Base-by-base conservation (phyloP, 2,888 invertebrate species). In the Dasysyrphus tricinctus region DNA sequence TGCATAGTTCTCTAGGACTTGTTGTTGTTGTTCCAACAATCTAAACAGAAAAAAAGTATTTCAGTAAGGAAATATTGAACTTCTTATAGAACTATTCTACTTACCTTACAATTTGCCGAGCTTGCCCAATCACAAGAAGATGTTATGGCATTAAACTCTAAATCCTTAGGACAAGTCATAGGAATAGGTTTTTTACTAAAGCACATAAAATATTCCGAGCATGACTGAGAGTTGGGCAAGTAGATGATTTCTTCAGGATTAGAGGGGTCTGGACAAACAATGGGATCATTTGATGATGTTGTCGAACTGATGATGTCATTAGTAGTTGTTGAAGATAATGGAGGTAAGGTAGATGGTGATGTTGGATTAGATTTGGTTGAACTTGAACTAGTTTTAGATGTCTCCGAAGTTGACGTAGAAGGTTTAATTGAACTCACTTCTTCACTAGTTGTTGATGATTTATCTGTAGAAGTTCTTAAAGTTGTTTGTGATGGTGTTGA, bases 151-250 rank as follows among this genome's bases (percentile, higher is more conserved):
- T 92, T 91, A 61, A 91, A 92, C 19, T 92, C 90, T 67, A 92
- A 83, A 79, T 88, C 89, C 7, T 89, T 44, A 0, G 91, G 90
- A 81, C 92, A 92, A 16, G 88, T 88, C 91, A 92, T 90, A 34
- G 89, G 59, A 3, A 91, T 73, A 0, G 90, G 79, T 9, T 80
- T 72, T 5, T 90, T 90, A 32, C 89, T 89, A 75, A 90, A 91
- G 78, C 92, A 92, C 37, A 92, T 88, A 65, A 88, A 92, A 72
- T 91, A 92, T 34, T 91, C 89, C 0, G 90, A 88, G 81, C 92
- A 92, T 47, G 90, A 90, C 7, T 89, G 88, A 0, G 88, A 78
- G 80, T 90, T 89, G 9, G 90, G 75, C 7, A 91, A 42, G 34
- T 91, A 89, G 8, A 90, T 89, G 3, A 91, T 89, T 39, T 88